These are phyloP conservation scores for Lottia scabra DNA, from an alignment of 2,888 invertebrate genomes.

Conservation along the genomic window DNA sequence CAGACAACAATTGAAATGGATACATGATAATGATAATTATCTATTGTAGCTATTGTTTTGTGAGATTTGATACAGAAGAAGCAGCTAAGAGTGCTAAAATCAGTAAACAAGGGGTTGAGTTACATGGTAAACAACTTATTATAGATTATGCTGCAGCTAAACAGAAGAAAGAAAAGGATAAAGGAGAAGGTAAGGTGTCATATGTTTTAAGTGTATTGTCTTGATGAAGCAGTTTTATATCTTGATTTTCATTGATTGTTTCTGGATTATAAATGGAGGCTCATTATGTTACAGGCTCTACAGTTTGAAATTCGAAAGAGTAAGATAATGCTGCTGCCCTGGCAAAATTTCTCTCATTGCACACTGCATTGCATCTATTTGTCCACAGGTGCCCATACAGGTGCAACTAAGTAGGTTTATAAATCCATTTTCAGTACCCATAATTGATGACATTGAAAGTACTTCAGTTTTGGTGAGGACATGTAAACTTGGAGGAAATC, in stretches of 20 bases:
- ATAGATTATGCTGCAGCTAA: neutral
- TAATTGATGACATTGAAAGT: too few species aligned
- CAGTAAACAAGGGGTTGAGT: neutral
- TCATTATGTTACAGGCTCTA: neutral
- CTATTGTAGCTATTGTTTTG: neutral
- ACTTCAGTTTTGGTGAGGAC: too few species aligned
- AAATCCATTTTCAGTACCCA: too few species aligned
- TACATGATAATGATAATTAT: neutral
- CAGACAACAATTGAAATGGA: too few species aligned
- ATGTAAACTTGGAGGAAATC: too few species aligned
- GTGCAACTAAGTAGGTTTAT: neutral
- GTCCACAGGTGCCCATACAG: too few species aligned
- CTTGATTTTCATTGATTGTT: too few species aligned
- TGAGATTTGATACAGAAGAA: neutral
- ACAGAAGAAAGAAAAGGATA: neutral
- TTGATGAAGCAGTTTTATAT: too few species aligned
- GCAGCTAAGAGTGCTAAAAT: neutral
- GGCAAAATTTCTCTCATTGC: neutral
- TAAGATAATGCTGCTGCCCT: neutral
- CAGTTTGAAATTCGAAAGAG: neutral
- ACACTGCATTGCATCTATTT: neutral
- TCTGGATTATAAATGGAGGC: too few species aligned
- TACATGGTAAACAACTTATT: neutral
- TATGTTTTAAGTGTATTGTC: too few species aligned
- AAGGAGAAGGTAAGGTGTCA: neutral